Evolutionary conservation across 2,888 invertebrate genomes (phyloP).

Genomic region (Steinernema hermaphroditum): DNA sequence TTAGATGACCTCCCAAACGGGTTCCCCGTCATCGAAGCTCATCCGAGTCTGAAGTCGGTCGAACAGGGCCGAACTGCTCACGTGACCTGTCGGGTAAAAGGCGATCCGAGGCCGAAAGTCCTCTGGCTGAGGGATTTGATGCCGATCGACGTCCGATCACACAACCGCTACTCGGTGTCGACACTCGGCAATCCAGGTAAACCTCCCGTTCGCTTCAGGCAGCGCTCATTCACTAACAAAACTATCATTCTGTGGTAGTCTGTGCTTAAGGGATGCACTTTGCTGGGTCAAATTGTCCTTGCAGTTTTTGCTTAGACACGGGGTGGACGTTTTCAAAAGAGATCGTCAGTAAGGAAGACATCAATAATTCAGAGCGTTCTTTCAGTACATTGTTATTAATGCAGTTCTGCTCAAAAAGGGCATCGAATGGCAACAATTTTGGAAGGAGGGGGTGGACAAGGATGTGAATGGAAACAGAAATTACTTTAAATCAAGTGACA

Average conservation of each 20-base stretch:
- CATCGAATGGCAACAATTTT: background rate
- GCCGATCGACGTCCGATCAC: slow-evolving; percentile 74
- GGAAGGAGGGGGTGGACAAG: background rate
- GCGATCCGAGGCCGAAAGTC: slow-evolving; percentile 79
- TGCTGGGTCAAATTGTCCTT: too few relatives aligned
- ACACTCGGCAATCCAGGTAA: slow-evolving; percentile 77
- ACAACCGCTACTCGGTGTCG: slow-evolving; percentile 82
- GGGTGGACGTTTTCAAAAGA: background rate
- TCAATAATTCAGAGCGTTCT: slow-evolving; percentile 6
- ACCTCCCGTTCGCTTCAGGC: background rate
- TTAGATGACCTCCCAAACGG: slow-evolving; percentile 82
- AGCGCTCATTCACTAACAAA: background rate
- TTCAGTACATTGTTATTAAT: background rate
- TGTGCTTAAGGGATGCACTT: too few relatives aligned
- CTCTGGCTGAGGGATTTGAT: slow-evolving; percentile 88
- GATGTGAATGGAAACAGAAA: too few relatives aligned
- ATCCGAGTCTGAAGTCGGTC: slow-evolving; percentile 88
- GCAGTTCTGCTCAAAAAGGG: background rate
- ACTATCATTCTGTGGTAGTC: background rate
- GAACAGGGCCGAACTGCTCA: slow-evolving; percentile 90
- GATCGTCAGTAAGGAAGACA: background rate
- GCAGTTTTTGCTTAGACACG: too few relatives aligned
- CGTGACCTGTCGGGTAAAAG: slow-evolving; percentile 84
- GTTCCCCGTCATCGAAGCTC: slow-evolving; percentile 85
- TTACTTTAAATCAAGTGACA: too few relatives aligned